Percentiles rank a stretch among this genome's conserved stretches.
phyloP scores from a whole-genome alignment of 2,888 invertebrate genomes.

The Synanthedon tipuliformis region DNA sequence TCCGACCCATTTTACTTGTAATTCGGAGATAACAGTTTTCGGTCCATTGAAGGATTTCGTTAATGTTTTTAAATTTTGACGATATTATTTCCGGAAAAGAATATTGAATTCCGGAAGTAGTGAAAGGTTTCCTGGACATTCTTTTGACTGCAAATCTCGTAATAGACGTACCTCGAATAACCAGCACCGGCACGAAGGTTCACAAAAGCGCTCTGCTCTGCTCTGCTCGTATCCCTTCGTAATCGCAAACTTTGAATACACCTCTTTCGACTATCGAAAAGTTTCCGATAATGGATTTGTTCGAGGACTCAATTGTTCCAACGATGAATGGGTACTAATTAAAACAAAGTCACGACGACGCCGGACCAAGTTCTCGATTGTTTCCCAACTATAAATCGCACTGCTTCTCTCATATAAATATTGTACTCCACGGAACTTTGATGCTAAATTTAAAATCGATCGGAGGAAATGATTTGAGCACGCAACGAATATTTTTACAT shows the following conservation, averaged over 20 bases:
- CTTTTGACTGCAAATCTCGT: conserved; percentile 20
- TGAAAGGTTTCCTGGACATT: not conserved
- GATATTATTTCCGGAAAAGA: conserved; percentile 27
- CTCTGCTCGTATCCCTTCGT: conserved; percentile 33
- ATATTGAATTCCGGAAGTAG: too few relatives aligned
- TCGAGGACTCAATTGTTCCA: conserved; percentile 63
- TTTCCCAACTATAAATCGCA: conserved; percentile 62
- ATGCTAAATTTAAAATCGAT: conserved; percentile 62
- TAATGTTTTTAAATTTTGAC: conserved; percentile 32
- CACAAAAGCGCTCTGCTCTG: conserved; percentile 26
- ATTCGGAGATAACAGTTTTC: conserved; percentile 30
- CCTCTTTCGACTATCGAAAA: conserved; percentile 68
- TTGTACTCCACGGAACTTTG: conserved; percentile 47
- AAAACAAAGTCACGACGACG: conserved; percentile 67
- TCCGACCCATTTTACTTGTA: conserved; percentile 28
- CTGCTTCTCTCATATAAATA: conserved; percentile 58
- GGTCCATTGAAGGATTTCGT: conserved; percentile 26
- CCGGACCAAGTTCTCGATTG: conserved; percentile 62
- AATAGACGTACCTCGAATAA: conserved; percentile 15
- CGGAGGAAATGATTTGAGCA: conserved; percentile 31
- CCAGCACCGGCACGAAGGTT: conserved; percentile 30
- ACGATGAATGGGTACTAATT: conserved; percentile 70
- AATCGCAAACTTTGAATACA: conserved; percentile 60
- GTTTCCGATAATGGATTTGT: conserved; percentile 67
- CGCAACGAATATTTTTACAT: conserved; percentile 8